phyloP scores from a whole-genome alignment of 2,888 invertebrate genomes.

The Notodonta dromedarius region DNA sequence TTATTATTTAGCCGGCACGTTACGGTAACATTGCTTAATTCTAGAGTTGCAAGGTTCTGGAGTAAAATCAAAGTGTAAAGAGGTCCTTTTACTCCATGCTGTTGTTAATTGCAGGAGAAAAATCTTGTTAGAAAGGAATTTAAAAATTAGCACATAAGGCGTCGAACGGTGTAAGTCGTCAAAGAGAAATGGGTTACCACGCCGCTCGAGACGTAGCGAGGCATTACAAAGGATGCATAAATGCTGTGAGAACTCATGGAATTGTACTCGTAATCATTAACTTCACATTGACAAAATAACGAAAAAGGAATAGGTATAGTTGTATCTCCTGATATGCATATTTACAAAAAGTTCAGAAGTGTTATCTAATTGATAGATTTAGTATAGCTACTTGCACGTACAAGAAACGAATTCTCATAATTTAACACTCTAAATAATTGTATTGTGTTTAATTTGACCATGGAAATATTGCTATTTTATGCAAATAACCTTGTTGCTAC shows the following conservation, averaged over 20 bases:
- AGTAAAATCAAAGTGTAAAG: background rate
- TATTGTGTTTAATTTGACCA: slow-evolving; percentile 2
- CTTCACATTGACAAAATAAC: background rate
- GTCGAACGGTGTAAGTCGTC: background rate
- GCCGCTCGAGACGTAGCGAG: background rate
- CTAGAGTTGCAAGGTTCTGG: background rate
- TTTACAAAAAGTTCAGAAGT: too few relatives aligned
- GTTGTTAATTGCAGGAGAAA: background rate
- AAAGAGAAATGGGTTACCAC: slow-evolving; percentile 1
- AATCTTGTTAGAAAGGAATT: background rate
- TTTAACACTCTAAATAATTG: background rate
- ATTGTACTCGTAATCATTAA: background rate
- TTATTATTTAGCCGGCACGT: slow-evolving; percentile 7
- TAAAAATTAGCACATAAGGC: background rate
- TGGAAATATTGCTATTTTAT: slow-evolving; percentile 2
- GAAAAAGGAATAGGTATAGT: too few relatives aligned
- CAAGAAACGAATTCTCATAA: background rate
- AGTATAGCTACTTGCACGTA: too few relatives aligned
- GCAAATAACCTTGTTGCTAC: slow-evolving; percentile 11
- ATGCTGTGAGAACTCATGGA: background rate
- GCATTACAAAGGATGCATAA: slow-evolving; percentile 1
- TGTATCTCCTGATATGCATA: too few relatives aligned
- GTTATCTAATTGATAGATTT: too few relatives aligned
- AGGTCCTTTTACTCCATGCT: too few relatives aligned
- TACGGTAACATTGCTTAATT: slow-evolving; percentile 5